Conservation (phyloP, 2,888 invertebrate genomes). For the Teinopalpus imperialis region DNA sequence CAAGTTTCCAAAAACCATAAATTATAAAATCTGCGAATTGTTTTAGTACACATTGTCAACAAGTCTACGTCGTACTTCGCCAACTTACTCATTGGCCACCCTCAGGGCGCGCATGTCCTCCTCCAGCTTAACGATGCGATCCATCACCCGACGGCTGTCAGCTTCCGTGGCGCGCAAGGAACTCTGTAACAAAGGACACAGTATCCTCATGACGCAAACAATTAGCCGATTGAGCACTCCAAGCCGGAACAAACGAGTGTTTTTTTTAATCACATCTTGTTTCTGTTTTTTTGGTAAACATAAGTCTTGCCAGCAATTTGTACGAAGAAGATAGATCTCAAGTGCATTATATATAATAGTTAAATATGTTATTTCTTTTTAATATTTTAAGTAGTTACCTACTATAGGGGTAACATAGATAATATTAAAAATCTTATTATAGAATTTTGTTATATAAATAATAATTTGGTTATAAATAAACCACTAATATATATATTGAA, state of each 20-base stretch:
- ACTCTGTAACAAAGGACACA: slow-evolving; percentile 73
- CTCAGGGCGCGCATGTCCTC: slow-evolving; percentile 82
- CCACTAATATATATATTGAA: too few relatives aligned
- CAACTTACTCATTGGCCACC: slow-evolving; percentile 54
- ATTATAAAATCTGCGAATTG: too few relatives aligned
- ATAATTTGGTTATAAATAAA: too few relatives aligned
- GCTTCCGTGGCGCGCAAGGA: slow-evolving; percentile 84
- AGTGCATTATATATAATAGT: too few relatives aligned
- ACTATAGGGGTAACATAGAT: too few relatives aligned
- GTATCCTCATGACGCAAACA: slow-evolving; percentile 21
- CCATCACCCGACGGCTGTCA: slow-evolving; percentile 85
- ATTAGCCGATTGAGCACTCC: slow-evolving; percentile 21
- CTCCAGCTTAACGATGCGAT: slow-evolving; percentile 85
- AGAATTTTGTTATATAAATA: too few relatives aligned
- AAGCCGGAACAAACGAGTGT: slow-evolving; percentile 12
- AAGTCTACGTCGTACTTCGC: too few relatives aligned
- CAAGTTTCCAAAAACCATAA: too few relatives aligned
- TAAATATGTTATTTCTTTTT: too few relatives aligned
- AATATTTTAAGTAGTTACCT: too few relatives aligned
- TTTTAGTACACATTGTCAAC: too few relatives aligned
- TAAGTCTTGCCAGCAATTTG: slow-evolving; percentile 1
- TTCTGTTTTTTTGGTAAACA: slow-evolving; percentile 3
- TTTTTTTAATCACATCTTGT: slow-evolving; percentile 9
- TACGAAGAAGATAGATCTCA: slow-evolving; percentile 1
- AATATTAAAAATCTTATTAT: too few relatives aligned